Evolutionary conservation across 2,888 invertebrate species (phyloP), one percentile per base, ranked within the genome.

Genomic region (Kuschelorhynchus macadamiae): DNA sequence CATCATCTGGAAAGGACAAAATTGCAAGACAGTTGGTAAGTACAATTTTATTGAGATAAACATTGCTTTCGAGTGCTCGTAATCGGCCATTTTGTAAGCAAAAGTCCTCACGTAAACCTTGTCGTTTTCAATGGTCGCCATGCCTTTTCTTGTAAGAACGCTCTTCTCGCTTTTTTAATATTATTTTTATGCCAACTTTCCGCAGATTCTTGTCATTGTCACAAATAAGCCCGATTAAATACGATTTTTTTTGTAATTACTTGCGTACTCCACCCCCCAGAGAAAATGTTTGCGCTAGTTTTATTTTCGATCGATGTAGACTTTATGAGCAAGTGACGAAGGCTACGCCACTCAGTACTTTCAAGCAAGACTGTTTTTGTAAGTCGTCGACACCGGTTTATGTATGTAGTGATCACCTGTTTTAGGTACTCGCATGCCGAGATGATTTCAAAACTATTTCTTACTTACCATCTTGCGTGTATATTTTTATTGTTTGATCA

Each of bases 21-120:
- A 86, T 87, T 79, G 83, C 88, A 72, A 86, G 88, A 76, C 88
- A 88, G 79, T 85, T 89, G 87, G 89, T 89, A 83, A 88, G 88
- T 87, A 83, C 66, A 14, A 60, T 69, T 71, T 72, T 44, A 52
- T 42, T 17, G 32, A 20, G 12, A 21, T 49, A 64, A 41, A 33
- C 47, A 16, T 12, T 18, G 12, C 9, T 33, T 52, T 36, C 32
- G 39, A 11, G 14, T 17, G 12, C 55, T 59, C 21, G 56, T 20
- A 52, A 71, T 78, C 87, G 88, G 88, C 88, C 88, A 88, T 88
- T 87, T 87, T 86, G 86, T 86, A 85, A 85, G 85, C 86, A 86
- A 86, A 86, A 86, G 85, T 86, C 85, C 87, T 87, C 88, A 88
- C 88, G 88, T 88, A 88, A 87, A 79, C 75, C 74, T 70, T 74